Percentiles rank a stretch among this genome's conserved stretches.
Evolutionary conservation across 2,113 vertebrate genomes (phyloP).

Genomic region (Bettongia penicillata): DNA sequence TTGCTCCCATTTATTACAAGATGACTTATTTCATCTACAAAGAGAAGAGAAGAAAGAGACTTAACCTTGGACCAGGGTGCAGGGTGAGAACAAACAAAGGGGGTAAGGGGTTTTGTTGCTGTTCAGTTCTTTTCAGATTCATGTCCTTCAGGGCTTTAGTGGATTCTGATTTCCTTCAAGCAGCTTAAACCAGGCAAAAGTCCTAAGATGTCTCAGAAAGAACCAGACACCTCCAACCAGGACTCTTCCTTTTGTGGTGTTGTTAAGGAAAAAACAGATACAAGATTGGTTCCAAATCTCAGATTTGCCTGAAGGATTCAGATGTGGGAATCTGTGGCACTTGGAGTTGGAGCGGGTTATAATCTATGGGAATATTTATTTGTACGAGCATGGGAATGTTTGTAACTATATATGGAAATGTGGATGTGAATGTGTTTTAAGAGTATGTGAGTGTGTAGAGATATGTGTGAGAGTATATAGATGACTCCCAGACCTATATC

Average conservation of each 20-base stretch:
- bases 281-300: neutral
- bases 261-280: neutral
- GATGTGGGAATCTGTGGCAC: neutral
- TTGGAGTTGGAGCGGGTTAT: neutral
- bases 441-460: neutral
- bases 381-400: neutral
- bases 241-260: neutral
- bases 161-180: neutral
- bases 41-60: neutral
- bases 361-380: neutral
- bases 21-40: neutral
- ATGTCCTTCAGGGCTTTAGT: neutral
- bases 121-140: neutral
- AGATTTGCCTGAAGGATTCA: neutral
- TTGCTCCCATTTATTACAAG: neutral
- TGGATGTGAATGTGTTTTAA: neutral
- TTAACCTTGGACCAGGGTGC: neutral
- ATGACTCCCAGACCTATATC: neutral
- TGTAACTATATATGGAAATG: neutral
- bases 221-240: conserved; percentile 1
- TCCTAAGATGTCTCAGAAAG: neutral
- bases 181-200: neutral
- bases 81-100: neutral
- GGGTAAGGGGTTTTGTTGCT: neutral
- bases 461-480: neutral